Evolutionary conservation across 1,140 invertebrate species (phyloP).

Genomic region (Apis laboriosa): DNA sequence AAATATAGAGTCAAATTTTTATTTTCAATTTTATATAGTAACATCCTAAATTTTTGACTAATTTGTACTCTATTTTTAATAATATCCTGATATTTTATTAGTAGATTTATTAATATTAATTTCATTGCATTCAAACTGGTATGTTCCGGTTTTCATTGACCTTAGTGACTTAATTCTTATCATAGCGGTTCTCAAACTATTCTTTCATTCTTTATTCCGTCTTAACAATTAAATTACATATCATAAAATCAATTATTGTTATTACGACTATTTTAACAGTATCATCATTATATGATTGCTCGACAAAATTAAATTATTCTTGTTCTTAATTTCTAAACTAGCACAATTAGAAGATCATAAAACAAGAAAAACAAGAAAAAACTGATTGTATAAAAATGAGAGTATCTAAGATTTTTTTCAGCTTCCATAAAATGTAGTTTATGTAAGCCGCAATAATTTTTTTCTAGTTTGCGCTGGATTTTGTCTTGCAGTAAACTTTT

Average conservation of each 20-base stretch:
- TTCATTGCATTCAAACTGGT: slow-evolving; percentile 56
- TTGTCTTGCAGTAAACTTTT: not conserved
- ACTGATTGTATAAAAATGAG: not conserved
- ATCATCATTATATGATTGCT: too few species aligned
- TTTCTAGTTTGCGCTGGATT: slow-evolving; percentile 41
- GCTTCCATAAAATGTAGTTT: slow-evolving; percentile 20
- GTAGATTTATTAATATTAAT: slow-evolving; percentile 31
- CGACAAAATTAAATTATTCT: too few species aligned
- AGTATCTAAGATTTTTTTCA: not conserved
- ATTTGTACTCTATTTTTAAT: slow-evolving; percentile 16
- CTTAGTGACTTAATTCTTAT: slow-evolving; percentile 61
- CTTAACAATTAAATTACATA: not conserved
- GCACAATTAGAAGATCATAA: too few species aligned
- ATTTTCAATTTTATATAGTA: not conserved
- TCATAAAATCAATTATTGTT: too few species aligned
- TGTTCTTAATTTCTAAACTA: too few species aligned
- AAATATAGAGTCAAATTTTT: not conserved
- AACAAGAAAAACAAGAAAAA: too few species aligned
- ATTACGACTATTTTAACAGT: not conserved
- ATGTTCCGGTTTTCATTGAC: slow-evolving; percentile 62
- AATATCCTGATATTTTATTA: slow-evolving; percentile 26
- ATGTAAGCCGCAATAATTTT: slow-evolving; percentile 8
- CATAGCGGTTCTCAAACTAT: slow-evolving; percentile 59
- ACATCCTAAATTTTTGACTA: not conserved
- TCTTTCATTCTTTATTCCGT: not conserved